Evolutionary conservation across 1,140 invertebrate species (phyloP), one percentile per base, ranked within the genome.

Genomic region (Zelostemma sp.): DNA sequence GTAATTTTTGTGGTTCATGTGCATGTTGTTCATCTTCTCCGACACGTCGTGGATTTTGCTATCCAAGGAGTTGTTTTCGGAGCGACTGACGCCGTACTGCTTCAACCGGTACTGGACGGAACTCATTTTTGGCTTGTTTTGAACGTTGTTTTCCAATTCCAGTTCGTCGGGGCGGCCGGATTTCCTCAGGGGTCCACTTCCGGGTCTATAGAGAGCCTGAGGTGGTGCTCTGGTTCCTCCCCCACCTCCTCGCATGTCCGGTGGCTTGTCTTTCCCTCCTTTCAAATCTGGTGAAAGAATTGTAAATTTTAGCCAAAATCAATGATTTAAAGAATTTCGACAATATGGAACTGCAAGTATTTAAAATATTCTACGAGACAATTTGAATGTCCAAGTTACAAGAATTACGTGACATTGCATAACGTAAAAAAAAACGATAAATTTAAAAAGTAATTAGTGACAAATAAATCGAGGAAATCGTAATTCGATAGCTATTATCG

Each of bases 101-200:
- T 78, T 80, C 28, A 81, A 57, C 35, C 78, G 78, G 75, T 82
- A 67, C 49, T 84, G 80, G 56, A 85, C 74, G 18, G 78, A 84
- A 53, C 62, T 68, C 18, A 61, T 58, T 57, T 78, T 83, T 49
- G 71, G 54, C 58, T 74, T 80, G 6, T 77, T 79, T 19, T 76
- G 76, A 49, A 78, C 74, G 28, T 80, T 78, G 49, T 80, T 82
- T 66, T 88, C 85, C 50, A 78, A 69, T 51, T 85, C 80, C 46
- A 77, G 79, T 62, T 88, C 86, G 53, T 89, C 87, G 5, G 74
- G 54, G 64, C 75, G 82, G 19, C 81, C 87, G 25, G 88, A 86
- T 74, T 89, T 89, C 63, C 86, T 82, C 28, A 90, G 78, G 33
- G 88, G 87, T 54, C 90, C 89, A 81, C 88, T 89, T 46, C 89